Evolutionary conservation across 2,888 invertebrate species (phyloP).

Genomic region (Spatulosminthurus flaviceps): DNA sequence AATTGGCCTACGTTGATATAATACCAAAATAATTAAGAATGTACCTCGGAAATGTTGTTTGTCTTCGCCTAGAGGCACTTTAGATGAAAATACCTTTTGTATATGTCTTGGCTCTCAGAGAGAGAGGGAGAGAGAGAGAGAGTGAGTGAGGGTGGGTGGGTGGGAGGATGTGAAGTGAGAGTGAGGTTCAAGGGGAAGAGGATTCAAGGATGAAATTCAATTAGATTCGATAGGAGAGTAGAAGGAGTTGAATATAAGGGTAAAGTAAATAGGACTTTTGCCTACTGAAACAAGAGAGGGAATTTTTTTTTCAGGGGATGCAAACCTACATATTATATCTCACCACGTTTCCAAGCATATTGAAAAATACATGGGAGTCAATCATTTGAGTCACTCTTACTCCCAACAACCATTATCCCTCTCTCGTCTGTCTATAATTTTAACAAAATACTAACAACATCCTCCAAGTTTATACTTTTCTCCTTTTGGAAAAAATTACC

Average conservation of each 20-base stretch:
- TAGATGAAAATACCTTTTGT: neutral
- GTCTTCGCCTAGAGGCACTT: neutral
- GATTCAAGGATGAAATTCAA: constrained; percentile 38
- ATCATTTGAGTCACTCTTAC: too few species aligned
- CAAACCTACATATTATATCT: too few species aligned
- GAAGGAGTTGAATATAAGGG: neutral
- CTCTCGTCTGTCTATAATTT: too few species aligned
- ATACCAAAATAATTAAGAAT: constrained; percentile 26
- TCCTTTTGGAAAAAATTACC: too few species aligned
- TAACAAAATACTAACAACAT: too few species aligned
- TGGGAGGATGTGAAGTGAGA: neutral
- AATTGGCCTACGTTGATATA: neutral
- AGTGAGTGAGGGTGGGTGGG: neutral
- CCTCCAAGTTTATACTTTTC: too few species aligned
- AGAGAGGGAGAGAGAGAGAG: constrained; percentile 5
- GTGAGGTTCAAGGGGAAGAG: constrained; percentile 1
- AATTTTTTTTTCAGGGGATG: neutral
- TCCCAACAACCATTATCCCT: too few species aligned
- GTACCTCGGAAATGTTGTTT: constrained; percentile 18
- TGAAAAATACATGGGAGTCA: too few species aligned
- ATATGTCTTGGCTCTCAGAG: neutral
- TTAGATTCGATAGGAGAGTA: constrained; percentile 27
- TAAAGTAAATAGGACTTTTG: constrained; percentile 1
- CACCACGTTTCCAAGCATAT: too few species aligned
- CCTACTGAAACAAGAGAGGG: neutral